Evolutionary conservation across 2,888 invertebrate genomes (phyloP), one percentile per base, ranked within the genome.

Genomic region (Mamestra brassicae): DNA sequence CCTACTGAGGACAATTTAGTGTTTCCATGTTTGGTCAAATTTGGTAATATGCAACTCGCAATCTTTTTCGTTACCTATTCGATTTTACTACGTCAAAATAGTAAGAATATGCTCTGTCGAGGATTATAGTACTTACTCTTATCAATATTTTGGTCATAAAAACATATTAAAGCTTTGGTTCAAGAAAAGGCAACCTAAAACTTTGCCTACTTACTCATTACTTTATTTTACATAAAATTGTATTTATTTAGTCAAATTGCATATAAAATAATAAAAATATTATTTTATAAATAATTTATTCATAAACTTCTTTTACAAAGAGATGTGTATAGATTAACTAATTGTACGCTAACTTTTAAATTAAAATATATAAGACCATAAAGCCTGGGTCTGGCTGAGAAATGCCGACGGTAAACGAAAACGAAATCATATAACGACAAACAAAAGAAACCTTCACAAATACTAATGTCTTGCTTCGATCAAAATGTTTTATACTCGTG

Each of bases 341-440:
- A 13, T 36, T n/a, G 26, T 3, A 61, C 26, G 11, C n/a, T 42
- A 7, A 38, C 17, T 38, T 60, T 17, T 4, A 45, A 11, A 6
- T 34, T 5, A 5, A 34, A 15, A 3, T 13, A 38, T 13, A 17
- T 17, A 52, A 52, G 47, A 11, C 8, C 36, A 13, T 17, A 13
- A 5, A 26, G n/a, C 45, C 45, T 26, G 17, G 26, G 26, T 13
- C 47, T 17, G 17, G 13, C 3, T 6, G 54, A 11, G 65, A 60
- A 15, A 26, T 64, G 6, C 76, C 74, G 74, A 76, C 74, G 74
- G 74, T 4, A 76, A 54, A 60, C 45, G 58, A 58, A 42, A n/a
- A 10, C 3, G 11, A 42, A 50, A 38, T 38, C 45, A 26, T 26
- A 26, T 26, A 26, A 26, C 26, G 26, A 26, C 26, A 26, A 26